A percentile compares a stretch with the other conserved stretches of the same genome.
Conservation (phyloP, 1,140 invertebrate genomes). For the Eulimnadia texana region DNA sequence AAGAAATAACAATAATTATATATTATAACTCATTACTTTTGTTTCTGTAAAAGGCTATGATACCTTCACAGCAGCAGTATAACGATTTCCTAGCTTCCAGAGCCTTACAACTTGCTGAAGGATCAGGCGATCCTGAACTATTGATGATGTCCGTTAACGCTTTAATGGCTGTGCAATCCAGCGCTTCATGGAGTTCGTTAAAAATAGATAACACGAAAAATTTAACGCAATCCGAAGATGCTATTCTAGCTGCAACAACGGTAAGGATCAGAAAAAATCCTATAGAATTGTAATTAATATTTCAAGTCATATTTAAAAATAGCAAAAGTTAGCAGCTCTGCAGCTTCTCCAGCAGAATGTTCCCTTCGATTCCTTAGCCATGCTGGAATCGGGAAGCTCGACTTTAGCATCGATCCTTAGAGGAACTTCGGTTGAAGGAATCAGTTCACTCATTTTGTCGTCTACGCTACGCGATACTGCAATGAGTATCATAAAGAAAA, state of each 20-base stretch:
- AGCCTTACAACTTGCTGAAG: background rate
- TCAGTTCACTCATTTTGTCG: background rate
- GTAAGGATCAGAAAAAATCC: no score
- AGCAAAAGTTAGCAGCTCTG: conserved; percentile 14
- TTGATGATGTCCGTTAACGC: conserved; percentile 17
- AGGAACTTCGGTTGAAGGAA: background rate
- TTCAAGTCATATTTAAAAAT: background rate
- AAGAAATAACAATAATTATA: no score
- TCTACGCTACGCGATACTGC: background rate
- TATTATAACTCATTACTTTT: background rate
- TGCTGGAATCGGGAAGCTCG: conserved; percentile 5
- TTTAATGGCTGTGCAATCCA: background rate
- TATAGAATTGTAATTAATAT: no score
- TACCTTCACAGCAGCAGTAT: background rate
- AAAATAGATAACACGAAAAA: background rate
- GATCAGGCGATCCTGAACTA: conserved; percentile 14
- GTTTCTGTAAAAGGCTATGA: background rate
- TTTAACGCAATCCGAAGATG: no score
- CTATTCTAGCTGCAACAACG: no score
- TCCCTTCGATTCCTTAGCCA: conserved; percentile 11
- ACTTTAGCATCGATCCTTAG: conserved; percentile 7
- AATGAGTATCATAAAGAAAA: background rate
- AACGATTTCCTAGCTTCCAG: background rate
- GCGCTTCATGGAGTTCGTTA: conserved; percentile 11
- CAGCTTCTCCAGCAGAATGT: conserved; percentile 8